Evolutionary conservation across 1,140 invertebrate genomes (phyloP).

Genomic region (Brachionus asplanchnoidis): DNA sequence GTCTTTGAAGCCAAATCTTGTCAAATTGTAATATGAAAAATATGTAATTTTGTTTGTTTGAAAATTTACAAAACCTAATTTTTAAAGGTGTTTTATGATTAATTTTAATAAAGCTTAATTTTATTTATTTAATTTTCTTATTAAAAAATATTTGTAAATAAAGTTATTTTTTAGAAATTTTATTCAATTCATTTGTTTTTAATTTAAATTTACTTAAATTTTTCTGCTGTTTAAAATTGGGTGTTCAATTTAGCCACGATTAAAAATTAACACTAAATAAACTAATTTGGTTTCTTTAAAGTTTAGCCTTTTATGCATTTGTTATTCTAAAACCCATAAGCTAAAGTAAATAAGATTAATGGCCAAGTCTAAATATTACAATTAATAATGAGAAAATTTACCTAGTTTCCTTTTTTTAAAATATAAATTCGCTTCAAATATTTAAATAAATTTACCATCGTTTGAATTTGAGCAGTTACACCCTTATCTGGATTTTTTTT

Average conservation of each 20-base stretch:
- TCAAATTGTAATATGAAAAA: too few species aligned
- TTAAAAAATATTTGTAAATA: background rate
- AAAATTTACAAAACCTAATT: too few species aligned
- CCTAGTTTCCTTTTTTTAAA: background rate
- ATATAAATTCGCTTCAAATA: background rate
- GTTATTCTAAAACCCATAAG: background rate
- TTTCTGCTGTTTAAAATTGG: background rate
- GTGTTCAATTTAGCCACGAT: background rate
- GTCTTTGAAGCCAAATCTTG: too few species aligned
- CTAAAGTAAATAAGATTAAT: background rate
- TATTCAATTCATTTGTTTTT: too few species aligned
- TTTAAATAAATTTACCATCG: background rate
- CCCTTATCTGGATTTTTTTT: background rate
- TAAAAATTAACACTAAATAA: background rate
- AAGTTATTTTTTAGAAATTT: too few species aligned
- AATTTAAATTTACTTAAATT: background rate
- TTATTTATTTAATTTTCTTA: background rate
- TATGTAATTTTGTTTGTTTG: too few species aligned
- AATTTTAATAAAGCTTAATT: background rate
- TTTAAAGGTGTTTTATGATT: too few species aligned
- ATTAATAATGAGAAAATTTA: constrained; percentile 1
- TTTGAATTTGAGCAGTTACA: background rate
- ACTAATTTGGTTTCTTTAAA: background rate
- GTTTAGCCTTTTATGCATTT: background rate
- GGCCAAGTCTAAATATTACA: background rate